Base-by-base conservation (phyloP, 2,797 vertebrate genomes). In the Crocodylus rhombifer region DNA sequence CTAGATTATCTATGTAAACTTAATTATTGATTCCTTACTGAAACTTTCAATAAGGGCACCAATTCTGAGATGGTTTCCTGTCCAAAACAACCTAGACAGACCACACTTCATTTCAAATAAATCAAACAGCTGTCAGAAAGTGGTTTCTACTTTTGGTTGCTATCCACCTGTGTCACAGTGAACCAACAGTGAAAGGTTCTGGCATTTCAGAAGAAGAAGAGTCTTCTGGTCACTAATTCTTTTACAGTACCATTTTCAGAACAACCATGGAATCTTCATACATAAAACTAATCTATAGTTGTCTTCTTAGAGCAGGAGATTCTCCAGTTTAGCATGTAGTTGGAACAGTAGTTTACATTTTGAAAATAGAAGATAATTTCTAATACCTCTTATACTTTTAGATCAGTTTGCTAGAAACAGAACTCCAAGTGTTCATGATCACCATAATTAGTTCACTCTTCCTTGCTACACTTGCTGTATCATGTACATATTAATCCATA, bases 221-320 rank as follows among this genome's bases (percentile, higher is more conserved):
- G 82, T 64, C 14, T 85, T 21, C 4, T 67, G 80, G 55, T 28
- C 60, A 58, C 73, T 82, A 79, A 23, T 80, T 67, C 61, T 62
- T 88, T 73, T 79, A 62, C 58, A 42, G 57, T 14, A 55, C 55
- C 8, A 79, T 84, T 93, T 91, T 69, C 67, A 91, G 93, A 86
- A 6, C 62, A 83, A 17, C 36, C 61, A 63, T 61, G 75, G 8
- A 69, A 42, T 2, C 1, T 56, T 12, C 78, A 63, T 17, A 92
- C 5, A 3, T 7, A 90, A 74, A 4, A 13, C 75, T 42, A 84
- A 69, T 36, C 51, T 21, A 86, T 23, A 7, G 30, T 58, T 21
- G 17, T 26, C 87, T 79, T 5, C 14, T 26, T 23, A 75, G 62
- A 78, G 42, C 4, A 89, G 26, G 18, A 93, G 61, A 25, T 82